Evolutionary conservation across 2,797 vertebrate genomes (phyloP).

Genomic region (Pteronotus mesoamericanus): DNA sequence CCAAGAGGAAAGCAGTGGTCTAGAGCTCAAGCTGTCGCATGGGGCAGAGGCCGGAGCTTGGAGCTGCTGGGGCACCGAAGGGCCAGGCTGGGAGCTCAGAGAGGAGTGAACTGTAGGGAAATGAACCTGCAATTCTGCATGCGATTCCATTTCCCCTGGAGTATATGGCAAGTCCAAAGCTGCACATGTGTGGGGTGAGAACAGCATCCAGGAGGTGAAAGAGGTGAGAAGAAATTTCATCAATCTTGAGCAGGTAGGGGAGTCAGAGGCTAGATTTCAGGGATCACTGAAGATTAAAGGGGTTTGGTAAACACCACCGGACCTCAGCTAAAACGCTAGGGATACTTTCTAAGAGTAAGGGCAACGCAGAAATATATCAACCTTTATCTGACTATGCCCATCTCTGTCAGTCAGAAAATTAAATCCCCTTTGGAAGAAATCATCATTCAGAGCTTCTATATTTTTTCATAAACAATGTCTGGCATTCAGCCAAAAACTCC

Average conservation of each 20-base stretch:
- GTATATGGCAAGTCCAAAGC: neutral
- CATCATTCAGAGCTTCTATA: neutral
- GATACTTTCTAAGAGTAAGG: neutral
- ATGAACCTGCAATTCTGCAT: neutral
- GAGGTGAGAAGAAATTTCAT: neutral
- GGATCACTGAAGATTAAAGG: neutral
- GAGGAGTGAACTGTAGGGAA: neutral
- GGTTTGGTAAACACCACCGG: neutral
- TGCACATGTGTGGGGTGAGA: neutral
- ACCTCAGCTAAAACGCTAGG: neutral
- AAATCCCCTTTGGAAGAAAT: neutral
- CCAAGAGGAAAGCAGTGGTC: neutral
- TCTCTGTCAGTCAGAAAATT: neutral
- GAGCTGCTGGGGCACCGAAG: neutral
- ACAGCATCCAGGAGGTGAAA: neutral
- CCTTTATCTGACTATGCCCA: neutral
- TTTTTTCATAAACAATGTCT: neutral
- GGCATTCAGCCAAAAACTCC: neutral
- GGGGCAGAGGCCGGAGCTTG: neutral
- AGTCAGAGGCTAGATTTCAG: neutral
- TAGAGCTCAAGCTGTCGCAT: neutral
- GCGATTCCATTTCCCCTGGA: neutral
- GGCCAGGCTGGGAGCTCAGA: neutral
- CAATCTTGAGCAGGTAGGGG: neutral
- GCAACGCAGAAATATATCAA: neutral